phyloP scores from a whole-genome alignment of 2,888 invertebrate genomes.

The Scrobipalpa atriplicella region DNA sequence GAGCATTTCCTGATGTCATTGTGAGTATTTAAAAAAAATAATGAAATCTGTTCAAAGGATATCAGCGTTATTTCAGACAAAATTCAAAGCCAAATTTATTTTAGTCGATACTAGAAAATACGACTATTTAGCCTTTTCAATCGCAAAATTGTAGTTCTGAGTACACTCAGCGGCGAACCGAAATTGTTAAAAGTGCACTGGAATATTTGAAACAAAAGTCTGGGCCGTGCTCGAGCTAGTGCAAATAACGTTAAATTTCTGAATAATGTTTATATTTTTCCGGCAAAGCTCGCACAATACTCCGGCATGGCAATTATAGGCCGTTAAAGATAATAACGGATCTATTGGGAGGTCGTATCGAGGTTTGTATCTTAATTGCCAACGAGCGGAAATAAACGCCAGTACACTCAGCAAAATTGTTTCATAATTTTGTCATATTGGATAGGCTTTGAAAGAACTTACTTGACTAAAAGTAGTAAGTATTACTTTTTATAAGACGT shows the following conservation, averaged over 20 bases:
- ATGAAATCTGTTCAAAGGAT: no score
- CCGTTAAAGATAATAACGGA: constrained; percentile 62
- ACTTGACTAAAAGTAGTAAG: not conserved
- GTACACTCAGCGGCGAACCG: not conserved
- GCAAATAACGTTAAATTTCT: constrained; percentile 48
- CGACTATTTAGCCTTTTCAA: not conserved
- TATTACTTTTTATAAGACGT: no score
- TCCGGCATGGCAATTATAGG: constrained; percentile 60
- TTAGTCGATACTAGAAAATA: not conserved
- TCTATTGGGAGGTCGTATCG: constrained; percentile 56
- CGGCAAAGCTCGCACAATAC: constrained; percentile 58
- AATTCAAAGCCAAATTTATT: no score
- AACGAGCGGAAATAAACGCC: constrained; percentile 54
- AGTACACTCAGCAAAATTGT: not conserved
- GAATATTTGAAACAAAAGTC: constrained; percentile 42
- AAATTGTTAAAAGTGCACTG: constrained; percentile 7
- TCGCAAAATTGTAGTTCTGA: not conserved
- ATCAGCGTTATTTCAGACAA: no score
- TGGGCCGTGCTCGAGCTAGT: constrained; percentile 30
- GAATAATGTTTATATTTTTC: constrained; percentile 58
- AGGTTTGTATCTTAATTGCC: constrained; percentile 69
- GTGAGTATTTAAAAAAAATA: no score
- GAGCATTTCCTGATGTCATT: no score
- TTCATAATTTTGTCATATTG: not conserved
- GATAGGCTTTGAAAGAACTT: constrained; percentile 27